Percentiles rank a stretch among this genome's conserved stretches.
Conservation (phyloP, 30 jellyfish, hydroid and myxozoan species). For the Phacellophora camtschatica region DNA sequence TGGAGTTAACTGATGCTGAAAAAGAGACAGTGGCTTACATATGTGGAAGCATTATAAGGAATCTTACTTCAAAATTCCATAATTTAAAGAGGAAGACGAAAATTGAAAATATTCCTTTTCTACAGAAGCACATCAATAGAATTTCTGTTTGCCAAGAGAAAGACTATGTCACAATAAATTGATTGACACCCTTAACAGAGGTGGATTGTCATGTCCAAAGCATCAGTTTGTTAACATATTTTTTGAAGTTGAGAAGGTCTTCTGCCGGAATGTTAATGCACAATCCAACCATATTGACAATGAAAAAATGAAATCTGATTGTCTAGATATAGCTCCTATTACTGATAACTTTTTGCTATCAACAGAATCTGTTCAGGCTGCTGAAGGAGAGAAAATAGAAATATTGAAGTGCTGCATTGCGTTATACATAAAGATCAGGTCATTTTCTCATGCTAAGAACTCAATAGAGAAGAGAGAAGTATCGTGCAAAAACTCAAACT, state of each 20-base stretch:
- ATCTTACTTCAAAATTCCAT: not conserved
- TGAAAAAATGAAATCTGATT: not conserved
- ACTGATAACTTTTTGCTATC: not conserved
- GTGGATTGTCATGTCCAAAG: not conserved
- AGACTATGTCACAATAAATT: not conserved
- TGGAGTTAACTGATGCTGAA: not conserved
- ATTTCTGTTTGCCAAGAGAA: not conserved
- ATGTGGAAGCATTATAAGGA: not conserved
- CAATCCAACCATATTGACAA: not conserved
- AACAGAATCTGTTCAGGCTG: not conserved
- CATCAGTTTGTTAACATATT: not conserved
- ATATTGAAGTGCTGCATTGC: conserved; percentile 1
- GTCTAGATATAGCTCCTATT: not conserved
- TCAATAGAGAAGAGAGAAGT: not conserved
- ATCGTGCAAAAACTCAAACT: not conserved
- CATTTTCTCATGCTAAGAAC: not conserved
- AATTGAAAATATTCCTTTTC: not conserved
- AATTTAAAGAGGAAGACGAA: not conserved
- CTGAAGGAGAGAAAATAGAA: not conserved
- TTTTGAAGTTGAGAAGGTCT: not conserved
- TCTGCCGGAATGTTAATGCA: not conserved
- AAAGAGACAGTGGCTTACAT: not conserved
- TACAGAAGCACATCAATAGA: not conserved
- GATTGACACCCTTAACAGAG: not conserved
- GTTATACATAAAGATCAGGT: not conserved